Evolutionary conservation across 2,888 invertebrate genomes (phyloP), one percentile per base, ranked within the genome.

Genomic region (Mystacides longicornis): DNA sequence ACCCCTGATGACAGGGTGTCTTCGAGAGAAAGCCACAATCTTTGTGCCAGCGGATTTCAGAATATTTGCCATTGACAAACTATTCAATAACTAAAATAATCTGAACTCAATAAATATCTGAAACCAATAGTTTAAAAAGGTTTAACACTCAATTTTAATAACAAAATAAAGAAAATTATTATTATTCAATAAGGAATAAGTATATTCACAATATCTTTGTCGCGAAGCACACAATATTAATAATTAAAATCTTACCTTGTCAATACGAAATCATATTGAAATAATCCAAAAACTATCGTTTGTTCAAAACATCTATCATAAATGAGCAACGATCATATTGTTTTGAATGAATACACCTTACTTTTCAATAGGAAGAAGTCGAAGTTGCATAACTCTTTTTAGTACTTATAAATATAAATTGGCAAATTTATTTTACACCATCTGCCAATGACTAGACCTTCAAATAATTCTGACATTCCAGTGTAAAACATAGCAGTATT

Each of bases 1-100:
- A 60, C 87, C 87, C 18, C 74, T 68, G 16, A 72, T 49, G 1
- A 74, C 53, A 0, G 81, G 81, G 58, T 73, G 77, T 49, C 72
- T 71, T 1, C 66, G 65, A 1, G 73, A 72, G n/a, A 78, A 68
- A 1, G 70, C 69, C 0, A 67, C 65, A 19, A 79, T 66, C 68
- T 75, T 76, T 2, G 77, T 74, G 21, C 58, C 57, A 22, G 55
- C 20, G 11, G 51, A 37, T 48, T 37, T 31, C 16, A 56, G 16
- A 11, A 42, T 3, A 42, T 48, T 56, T 11, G 56, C 45, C 37
- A 51, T 51, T 49, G 7, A 31, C 14, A 31, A 9, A 31, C 31
- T 31, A 9, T 7, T 9, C 7, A 9, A 31, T 31, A 31, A 9
- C 7, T 9, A 9, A 31, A 31, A 31, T 31, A 31, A 31, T 31